phyloP scores from a whole-genome alignment of 2,888 invertebrate genomes.

The Conistra vaccinii region DNA sequence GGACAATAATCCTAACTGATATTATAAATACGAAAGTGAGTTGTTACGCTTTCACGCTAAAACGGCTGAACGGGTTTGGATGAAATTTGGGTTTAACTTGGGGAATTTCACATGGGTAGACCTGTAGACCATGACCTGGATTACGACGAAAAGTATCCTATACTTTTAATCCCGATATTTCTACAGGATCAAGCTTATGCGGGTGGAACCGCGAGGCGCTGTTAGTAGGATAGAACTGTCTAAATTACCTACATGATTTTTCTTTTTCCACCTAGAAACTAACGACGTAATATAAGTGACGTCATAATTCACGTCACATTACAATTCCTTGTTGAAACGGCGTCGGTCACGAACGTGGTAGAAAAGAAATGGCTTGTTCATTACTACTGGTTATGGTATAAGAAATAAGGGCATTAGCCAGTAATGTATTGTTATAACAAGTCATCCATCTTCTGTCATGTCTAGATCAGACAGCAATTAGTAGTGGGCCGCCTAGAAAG shows the following conservation, averaged over 20 bases:
- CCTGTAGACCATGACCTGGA: too few relatives aligned
- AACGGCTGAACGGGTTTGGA: too few relatives aligned
- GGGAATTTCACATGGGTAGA: too few relatives aligned
- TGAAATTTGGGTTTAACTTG: too few relatives aligned
- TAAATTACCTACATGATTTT: background rate
- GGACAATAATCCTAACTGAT: too few relatives aligned
- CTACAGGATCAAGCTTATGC: too few relatives aligned
- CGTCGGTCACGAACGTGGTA: slow-evolving; percentile 48
- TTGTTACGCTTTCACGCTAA: too few relatives aligned
- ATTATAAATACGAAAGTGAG: too few relatives aligned
- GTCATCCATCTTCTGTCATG: slow-evolving; percentile 26
- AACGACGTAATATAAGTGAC: slow-evolving; percentile 49
- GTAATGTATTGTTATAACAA: background rate
- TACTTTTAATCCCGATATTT: too few relatives aligned
- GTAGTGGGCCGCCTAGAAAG: background rate
- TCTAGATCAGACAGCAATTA: slow-evolving; percentile 11
- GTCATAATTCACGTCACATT: slow-evolving; percentile 55
- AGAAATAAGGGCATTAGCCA: slow-evolving; percentile 16
- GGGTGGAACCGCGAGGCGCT: too few relatives aligned
- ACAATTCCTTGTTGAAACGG: slow-evolving; percentile 45
- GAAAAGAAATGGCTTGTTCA: slow-evolving; percentile 34
- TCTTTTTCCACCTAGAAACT: slow-evolving; percentile 7
- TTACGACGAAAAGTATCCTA: too few relatives aligned
- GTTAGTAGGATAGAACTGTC: too few relatives aligned
- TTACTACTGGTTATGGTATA: slow-evolving; percentile 10